Base-by-base conservation (phyloP, 2,888 invertebrate genomes). In the Creontiades dilutus region DNA sequence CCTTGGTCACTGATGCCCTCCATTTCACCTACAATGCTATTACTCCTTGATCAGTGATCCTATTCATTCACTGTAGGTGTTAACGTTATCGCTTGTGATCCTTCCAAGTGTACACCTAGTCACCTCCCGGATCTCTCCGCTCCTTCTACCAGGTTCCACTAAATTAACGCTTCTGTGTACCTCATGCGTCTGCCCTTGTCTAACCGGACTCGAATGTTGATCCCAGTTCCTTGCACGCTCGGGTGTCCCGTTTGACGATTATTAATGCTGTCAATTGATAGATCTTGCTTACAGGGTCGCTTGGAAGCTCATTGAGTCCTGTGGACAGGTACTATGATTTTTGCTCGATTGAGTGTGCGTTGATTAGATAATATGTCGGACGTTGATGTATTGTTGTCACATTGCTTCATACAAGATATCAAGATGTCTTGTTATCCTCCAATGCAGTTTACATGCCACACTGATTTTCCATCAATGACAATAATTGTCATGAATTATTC, bases 21-120 rank as follows among this genome's bases (percentile, higher is more conserved):
- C 88, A 55, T 4, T 88, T 78, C 88, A 46, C 68, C 48, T n/a
- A 52, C 88, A 88, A 47, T 80, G 78, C 46, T 78, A 78, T 88
- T 88, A 88, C 88, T 88, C 88, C 88, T 88, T 88, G 88, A 88
- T 88, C 88, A 88, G 61, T 88, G 88, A 88, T 88, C 88, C 88
- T 88, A 52, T 80, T 88, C 88, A 55, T 37, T 78, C 88, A 80
- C 88, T 78, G 80, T 55, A 88, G 88, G 88, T 88, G 88, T 80
- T 80, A 80, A 88, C 80, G 80, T 88, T 88, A 88, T 76, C 88
- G 88, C 88, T 88, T 88, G 88, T 88, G 88, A 88, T 78, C 88
- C 88, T 76, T 80, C 88, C 88, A 88, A 88, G 88, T 88, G 86
- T 86, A 19, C 52, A 47, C 46, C 46, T 23, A 68, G 23, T 85